These are phyloP conservation scores for Harpegnathos saltator DNA, from an alignment of 1,140 invertebrate species.

Conservation along the genomic window DNA sequence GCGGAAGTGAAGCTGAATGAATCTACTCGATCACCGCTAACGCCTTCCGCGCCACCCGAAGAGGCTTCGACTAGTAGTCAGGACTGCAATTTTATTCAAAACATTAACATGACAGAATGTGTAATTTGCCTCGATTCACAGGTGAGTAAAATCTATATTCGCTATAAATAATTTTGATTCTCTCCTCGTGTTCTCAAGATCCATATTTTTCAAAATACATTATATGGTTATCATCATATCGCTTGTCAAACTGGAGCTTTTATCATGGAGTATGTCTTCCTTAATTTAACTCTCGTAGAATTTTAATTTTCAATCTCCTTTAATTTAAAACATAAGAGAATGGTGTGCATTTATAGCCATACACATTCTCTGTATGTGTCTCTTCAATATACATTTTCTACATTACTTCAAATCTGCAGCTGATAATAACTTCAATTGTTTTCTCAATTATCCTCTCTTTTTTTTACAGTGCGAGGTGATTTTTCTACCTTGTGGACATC, in stretches of 20 bases:
- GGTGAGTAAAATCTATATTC: conserved; percentile 84
- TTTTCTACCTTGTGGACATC: conserved; percentile 94
- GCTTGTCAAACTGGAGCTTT: too few relatives aligned
- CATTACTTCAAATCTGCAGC: not conserved
- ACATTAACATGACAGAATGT: conserved; percentile 88
- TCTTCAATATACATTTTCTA: too few relatives aligned
- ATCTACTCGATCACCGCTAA: conserved; percentile 26
- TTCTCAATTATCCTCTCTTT: conserved; percentile 44
- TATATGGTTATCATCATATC: too few relatives aligned
- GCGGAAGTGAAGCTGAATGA: conserved; percentile 80
- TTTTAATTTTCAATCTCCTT: too few relatives aligned
- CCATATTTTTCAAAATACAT: too few relatives aligned
- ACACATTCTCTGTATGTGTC: too few relatives aligned
- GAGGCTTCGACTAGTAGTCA: conserved; percentile 85
- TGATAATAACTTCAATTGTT: conserved; percentile 24
- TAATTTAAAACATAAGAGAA: too few relatives aligned
- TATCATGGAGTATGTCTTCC: too few relatives aligned
- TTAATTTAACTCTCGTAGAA: too few relatives aligned
- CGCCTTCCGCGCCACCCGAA: conserved; percentile 79
- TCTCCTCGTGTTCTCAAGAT: conserved; percentile 7
- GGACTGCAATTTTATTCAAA: conserved; percentile 67
- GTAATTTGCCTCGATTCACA: conserved; percentile 92
- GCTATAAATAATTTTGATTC: conserved; percentile 5
- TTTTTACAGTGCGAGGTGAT: conserved; percentile 90
- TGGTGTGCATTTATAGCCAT: too few relatives aligned